phyloP scores from a whole-genome alignment of 2,888 invertebrate genomes.

The Eurois occulta region DNA sequence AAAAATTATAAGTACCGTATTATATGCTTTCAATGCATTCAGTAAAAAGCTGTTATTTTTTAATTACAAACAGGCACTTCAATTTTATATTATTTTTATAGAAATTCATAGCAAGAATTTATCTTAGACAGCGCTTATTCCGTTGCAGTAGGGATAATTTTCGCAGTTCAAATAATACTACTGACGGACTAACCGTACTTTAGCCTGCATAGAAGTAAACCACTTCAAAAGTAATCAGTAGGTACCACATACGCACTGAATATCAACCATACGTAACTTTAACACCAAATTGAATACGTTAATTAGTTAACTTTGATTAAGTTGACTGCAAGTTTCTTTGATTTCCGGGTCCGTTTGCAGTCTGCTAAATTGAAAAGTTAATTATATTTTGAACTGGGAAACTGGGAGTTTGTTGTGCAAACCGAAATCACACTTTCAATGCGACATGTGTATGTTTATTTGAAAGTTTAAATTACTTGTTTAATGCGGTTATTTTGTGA shows the following conservation, averaged over 20 bases:
- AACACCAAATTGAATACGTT: slow-evolving; percentile 43
- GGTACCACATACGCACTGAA: background rate
- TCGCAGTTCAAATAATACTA: background rate
- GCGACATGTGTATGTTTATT: slow-evolving; percentile 29
- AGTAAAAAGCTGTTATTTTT: no score
- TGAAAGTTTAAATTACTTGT: slow-evolving; percentile 27
- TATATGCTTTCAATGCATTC: no score
- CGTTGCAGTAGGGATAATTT: background rate
- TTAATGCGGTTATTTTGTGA: slow-evolving; percentile 12
- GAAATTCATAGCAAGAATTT: no score
- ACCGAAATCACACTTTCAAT: slow-evolving; percentile 27
- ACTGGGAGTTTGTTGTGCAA: slow-evolving; percentile 25
- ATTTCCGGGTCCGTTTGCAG: slow-evolving; percentile 32
- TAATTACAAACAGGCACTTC: no score
- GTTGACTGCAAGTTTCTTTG: slow-evolving; percentile 46
- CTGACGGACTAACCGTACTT: background rate
- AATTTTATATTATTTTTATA: no score
- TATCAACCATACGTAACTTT: slow-evolving; percentile 10
- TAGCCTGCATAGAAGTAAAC: background rate
- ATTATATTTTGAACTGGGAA: slow-evolving; percentile 49
- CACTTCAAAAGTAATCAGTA: slow-evolving; percentile 15
- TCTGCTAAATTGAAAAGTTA: slow-evolving; percentile 35
- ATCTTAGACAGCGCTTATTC: background rate
- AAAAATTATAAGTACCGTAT: no score
- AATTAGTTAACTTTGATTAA: slow-evolving; percentile 54